Percentiles rank a stretch among this genome's conserved stretches.
phyloP scores from a whole-genome alignment of 2,797 vertebrate genomes.

The Syndactyla subalaris region DNA sequence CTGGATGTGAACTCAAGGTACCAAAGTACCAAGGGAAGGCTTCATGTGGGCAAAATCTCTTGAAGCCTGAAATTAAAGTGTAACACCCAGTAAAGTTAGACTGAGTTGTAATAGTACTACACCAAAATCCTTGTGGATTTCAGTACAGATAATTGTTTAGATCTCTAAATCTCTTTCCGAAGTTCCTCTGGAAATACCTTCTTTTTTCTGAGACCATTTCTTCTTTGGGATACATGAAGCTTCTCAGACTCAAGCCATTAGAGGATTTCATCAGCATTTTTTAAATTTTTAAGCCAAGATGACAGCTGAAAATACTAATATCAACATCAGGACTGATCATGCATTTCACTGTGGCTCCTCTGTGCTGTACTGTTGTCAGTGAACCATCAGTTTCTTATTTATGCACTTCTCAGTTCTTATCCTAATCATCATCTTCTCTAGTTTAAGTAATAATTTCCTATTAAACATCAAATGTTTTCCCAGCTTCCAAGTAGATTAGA shows the following conservation, averaged over 20 bases:
- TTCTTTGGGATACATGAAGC: not conserved
- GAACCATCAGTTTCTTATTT: not conserved
- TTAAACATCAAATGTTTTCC: not conserved
- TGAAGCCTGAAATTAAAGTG: too few species aligned
- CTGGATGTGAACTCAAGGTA: too few species aligned
- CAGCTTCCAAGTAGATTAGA: not conserved
- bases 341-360: not conserved
- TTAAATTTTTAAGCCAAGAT: not conserved
- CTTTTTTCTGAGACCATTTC: not conserved
- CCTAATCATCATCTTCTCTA: not conserved
- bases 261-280: not conserved
- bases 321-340: not conserved
- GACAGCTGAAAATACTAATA: not conserved
- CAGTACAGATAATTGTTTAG: not conserved
- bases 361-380: not conserved
- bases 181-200: not conserved
- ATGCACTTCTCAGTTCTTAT: not conserved
- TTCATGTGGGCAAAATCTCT: too few species aligned
- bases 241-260: not conserved
- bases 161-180: not conserved
- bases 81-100: too few species aligned
- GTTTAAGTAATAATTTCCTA: conserved; percentile 5
- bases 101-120: not conserved
- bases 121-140: not conserved
- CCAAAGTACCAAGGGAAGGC: too few species aligned